A percentile compares a stretch with the other conserved stretches of the same genome.
phyloP scores from a whole-genome alignment of 2,888 invertebrate species.

The Caprella mutica region DNA sequence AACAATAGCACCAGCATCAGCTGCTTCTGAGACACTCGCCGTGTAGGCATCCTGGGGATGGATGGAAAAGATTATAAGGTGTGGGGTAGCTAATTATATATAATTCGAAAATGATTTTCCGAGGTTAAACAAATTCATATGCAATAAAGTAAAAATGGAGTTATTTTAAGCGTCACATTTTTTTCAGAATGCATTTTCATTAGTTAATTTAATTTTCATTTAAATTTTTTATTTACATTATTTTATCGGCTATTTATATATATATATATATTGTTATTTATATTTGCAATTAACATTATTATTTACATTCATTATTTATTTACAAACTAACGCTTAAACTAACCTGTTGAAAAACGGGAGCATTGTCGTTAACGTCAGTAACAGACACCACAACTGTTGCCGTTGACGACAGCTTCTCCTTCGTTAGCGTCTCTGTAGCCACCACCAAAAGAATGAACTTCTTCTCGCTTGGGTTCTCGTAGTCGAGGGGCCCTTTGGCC shows the following conservation, averaged over 20 bases:
- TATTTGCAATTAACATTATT: not conserved
- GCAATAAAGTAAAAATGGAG: too few relatives aligned
- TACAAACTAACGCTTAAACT: not conserved
- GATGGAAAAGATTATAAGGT: too few relatives aligned
- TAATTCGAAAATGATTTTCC: too few relatives aligned
- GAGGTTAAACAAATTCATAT: too few relatives aligned
- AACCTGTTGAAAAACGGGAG: conserved; percentile 38
- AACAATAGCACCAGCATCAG: conserved; percentile 56
- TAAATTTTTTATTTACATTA: not conserved
- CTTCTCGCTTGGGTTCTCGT: conserved; percentile 80
- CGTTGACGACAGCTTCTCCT: conserved; percentile 58
- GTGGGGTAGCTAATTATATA: too few relatives aligned
- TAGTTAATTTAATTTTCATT: not conserved
- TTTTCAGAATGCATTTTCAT: not conserved
- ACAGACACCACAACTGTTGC: conserved; percentile 35
- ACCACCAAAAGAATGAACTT: conserved; percentile 80
- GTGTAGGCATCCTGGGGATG: conserved; percentile 39
- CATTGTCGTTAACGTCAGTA: conserved; percentile 73
- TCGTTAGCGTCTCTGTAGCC: conserved; percentile 67
- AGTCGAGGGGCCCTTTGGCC: conserved; percentile 66
- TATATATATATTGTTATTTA: not conserved
- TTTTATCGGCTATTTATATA: not conserved
- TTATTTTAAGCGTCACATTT: too few relatives aligned
- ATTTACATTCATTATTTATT: not conserved
- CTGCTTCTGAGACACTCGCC: conserved; percentile 58